Percentiles rank a stretch among this genome's conserved stretches.
Conservation (phyloP, 2,888 invertebrate genomes). For the Tiphia femorata region DNA sequence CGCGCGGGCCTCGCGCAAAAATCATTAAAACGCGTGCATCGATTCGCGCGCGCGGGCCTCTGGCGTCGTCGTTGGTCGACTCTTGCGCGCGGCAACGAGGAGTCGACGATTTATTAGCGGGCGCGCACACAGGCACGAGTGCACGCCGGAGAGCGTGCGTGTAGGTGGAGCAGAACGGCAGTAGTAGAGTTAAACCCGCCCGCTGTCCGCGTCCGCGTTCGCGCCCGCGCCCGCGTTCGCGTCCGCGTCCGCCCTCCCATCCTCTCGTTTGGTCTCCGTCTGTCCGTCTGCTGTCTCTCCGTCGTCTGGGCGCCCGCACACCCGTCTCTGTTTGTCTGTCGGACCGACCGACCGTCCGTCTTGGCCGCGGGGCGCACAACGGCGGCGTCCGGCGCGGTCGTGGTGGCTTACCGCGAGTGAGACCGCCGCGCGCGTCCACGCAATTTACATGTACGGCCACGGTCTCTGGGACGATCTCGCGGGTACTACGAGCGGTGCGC, state of each 20-base stretch:
- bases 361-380: too few species aligned
- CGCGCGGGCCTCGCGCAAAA: slow-evolving; percentile 51
- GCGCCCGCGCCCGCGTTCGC: too few species aligned
- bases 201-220: too few species aligned
- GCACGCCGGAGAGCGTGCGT: slow-evolving; percentile 7
- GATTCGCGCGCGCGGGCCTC: slow-evolving; percentile 41
- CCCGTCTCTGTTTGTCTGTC: neutral
- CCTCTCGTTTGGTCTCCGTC: neutral
- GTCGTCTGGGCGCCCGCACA: neutral
- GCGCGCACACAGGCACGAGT: slow-evolving; percentile 11
- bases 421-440: slow-evolving; percentile 6
- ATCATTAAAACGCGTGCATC: slow-evolving; percentile 57
- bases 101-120: slow-evolving; percentile 36
- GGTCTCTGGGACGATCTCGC: slow-evolving; percentile 35
- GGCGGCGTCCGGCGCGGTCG: neutral
- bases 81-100: too few species aligned
- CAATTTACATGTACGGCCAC: slow-evolving; percentile 35
- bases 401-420: neutral
- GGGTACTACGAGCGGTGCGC: slow-evolving; percentile 29
- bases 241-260: too few species aligned
- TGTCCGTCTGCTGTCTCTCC: neutral
- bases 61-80: slow-evolving; percentile 38
- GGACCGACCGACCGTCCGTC: too few species aligned
- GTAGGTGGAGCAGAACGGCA: too few species aligned
- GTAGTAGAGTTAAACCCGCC: too few species aligned